A percentile compares a stretch with the other conserved stretches of the same genome.
Conservation (phyloP, 1,140 invertebrate species). For the Drosophila micromelanica region DNA sequence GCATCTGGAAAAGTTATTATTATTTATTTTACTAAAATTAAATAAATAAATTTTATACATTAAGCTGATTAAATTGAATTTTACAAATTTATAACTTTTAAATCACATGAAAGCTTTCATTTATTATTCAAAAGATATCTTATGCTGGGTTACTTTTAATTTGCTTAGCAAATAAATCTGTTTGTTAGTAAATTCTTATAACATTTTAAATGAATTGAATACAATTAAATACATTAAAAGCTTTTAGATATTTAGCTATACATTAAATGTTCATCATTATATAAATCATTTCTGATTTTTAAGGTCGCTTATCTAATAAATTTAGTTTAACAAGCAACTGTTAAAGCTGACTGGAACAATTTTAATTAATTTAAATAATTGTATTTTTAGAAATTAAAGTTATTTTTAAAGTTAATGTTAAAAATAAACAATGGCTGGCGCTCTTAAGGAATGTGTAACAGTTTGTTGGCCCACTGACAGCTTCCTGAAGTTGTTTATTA, state of each 20-base stretch:
- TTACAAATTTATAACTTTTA: neutral
- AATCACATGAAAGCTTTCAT: neutral
- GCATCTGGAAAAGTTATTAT: neutral
- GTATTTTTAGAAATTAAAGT: too few relatives aligned
- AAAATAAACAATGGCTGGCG: too few relatives aligned
- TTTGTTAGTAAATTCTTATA: neutral
- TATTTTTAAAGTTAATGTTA: too few relatives aligned
- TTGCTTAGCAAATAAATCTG: neutral
- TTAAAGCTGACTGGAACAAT: too few relatives aligned
- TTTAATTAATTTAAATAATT: too few relatives aligned
- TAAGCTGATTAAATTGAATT: neutral
- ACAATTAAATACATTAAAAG: neutral
- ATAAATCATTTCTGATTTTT: too few relatives aligned
- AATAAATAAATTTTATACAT: too few relatives aligned
- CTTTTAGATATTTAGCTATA: too few relatives aligned
- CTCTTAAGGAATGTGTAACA: neutral
- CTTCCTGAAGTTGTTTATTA: constrained; percentile 8
- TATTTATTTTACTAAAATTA: too few relatives aligned
- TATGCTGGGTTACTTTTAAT: neutral
- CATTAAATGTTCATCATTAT: too few relatives aligned
- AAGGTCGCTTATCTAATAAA: too few relatives aligned
- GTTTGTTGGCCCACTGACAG: constrained; percentile 8
- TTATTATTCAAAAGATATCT: neutral
- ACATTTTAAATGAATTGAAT: neutral
- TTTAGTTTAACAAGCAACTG: too few relatives aligned